Base-by-base conservation (phyloP, 2,797 vertebrate species). In the Crenichthys baileyi region DNA sequence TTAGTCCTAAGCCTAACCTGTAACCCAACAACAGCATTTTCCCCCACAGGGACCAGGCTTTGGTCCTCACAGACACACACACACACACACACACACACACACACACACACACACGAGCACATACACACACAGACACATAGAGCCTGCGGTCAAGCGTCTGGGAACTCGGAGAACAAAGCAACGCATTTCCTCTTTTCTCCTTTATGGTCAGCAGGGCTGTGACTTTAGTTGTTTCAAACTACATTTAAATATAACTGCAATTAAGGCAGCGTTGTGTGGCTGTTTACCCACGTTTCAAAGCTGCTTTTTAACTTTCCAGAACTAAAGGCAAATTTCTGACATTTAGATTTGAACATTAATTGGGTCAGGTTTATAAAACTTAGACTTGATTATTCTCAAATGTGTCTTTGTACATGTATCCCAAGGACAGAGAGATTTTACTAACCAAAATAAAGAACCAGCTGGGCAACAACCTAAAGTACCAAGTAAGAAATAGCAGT, bases 181-280 rank as follows among this genome's bases (percentile, higher is more conserved):
- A 83, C 83, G 82, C 79, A 84, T 87, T 88, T 89, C 82, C 73
- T 85, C 83, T 55, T 75, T 67, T 72, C 70, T 80, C 31, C 53
- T 85, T 91, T 81, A 88, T 85, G 68, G 76, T 55, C 78, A 81
- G 60, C 24, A 78, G 70, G 83, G 41, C 75, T 75, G 73, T 93
- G 89, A 93, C 91, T 90, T 91, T 81, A 93, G 84, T 79, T 79
- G 85, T 89, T 91, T 92, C 81, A 83, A 86, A 78, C n/a, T 81
- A 76, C 61, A 53, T 81, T 85, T 51, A 88, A 83, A 85, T 77
- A 77, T 65, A 86, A 83, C 68, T 39, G 63, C 39, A 51, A 72
- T 74, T 71, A 73, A 70, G 58, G 76, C 70, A 79, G 29, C 61
- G 7, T 8, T 68, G 85, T 77, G 80, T 84, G 86, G 85, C 3